Conservation (phyloP, 2,797 vertebrate genomes). For the Microtus californicus region DNA sequence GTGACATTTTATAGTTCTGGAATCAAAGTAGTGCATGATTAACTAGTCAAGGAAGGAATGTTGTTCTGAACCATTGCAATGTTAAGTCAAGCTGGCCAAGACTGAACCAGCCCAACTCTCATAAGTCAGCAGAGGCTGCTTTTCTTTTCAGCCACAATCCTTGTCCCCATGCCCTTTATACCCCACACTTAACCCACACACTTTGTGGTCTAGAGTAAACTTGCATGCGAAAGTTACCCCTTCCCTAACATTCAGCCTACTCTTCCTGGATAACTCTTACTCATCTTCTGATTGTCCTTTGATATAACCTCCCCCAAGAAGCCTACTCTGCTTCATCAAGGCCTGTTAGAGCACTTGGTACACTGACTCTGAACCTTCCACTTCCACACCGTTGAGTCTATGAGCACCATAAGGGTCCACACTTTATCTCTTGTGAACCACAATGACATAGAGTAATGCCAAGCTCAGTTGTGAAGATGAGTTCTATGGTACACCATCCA, state of each 20-base stretch:
- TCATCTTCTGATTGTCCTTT: background rate
- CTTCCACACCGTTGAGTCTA: background rate
- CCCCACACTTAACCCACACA: background rate
- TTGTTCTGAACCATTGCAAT: background rate
- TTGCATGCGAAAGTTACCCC: background rate
- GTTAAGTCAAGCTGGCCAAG: background rate
- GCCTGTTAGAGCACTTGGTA: background rate
- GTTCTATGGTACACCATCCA: background rate
- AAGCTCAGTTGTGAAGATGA: background rate
- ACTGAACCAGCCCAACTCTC: background rate
- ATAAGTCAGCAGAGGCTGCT: background rate
- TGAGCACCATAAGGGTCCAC: background rate
- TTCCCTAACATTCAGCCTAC: background rate
- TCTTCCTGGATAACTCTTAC: background rate
- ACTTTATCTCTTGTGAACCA: background rate
- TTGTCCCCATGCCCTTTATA: background rate
- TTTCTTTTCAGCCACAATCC: background rate
- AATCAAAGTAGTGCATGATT: background rate
- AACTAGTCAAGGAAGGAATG: background rate
- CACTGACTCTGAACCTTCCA: background rate
- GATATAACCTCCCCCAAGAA: background rate
- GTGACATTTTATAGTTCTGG: background rate
- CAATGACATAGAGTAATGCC: background rate
- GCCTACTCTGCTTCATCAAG: conserved; percentile 8
- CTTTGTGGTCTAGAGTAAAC: background rate